Evolutionary conservation across 1,140 invertebrate species (phyloP), one percentile per base, ranked within the genome.

Genomic region (Leucophenga varia): DNA sequence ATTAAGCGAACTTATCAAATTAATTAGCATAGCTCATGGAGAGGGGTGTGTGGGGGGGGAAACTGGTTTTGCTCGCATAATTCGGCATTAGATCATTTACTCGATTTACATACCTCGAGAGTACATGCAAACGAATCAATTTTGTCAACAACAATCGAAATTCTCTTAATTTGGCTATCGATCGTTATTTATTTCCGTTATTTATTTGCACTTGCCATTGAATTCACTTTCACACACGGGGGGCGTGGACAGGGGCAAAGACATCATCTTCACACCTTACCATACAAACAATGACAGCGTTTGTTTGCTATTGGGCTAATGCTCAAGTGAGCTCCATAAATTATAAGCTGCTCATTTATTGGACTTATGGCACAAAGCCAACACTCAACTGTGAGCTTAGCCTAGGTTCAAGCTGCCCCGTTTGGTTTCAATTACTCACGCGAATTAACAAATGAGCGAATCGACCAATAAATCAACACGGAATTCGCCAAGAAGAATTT

Each of bases 401-500:
- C 34, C 50, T 32, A 41, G 47, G 46, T 49, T 55, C 38, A 52
- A 45, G 30, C 43, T 18, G 19, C 19, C 9, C 21, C 8, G 41
- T 42, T 55, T 48, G 31, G 51, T 34, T 56, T 59, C 59, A 65
- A 65, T 65, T 61, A 67, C 58, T 65, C 63, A 63, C 16, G 17
- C 57, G 9, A 49, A 49, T 43, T 58, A 54, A 37, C 35, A 38
- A 42, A 54, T 49, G 48, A 56, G 28, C 30, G 35, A 54, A 50
- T 10, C 30, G 37, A 19, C 9, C 55, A 59, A 67, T 61, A 67
- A 67, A 65, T 65, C 61, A 67, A 63, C 45, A 43, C 49, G 49
- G 58, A 64, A 61, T 63, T 52, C 18, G 21, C 20, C 17, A 44
- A 51, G 14, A 10, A 16, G 47, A 54, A 44, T 51, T 48, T 44